Evolutionary conservation across 1,140 invertebrate species (phyloP).

Genomic region (Leptinotarsa defecta): DNA sequence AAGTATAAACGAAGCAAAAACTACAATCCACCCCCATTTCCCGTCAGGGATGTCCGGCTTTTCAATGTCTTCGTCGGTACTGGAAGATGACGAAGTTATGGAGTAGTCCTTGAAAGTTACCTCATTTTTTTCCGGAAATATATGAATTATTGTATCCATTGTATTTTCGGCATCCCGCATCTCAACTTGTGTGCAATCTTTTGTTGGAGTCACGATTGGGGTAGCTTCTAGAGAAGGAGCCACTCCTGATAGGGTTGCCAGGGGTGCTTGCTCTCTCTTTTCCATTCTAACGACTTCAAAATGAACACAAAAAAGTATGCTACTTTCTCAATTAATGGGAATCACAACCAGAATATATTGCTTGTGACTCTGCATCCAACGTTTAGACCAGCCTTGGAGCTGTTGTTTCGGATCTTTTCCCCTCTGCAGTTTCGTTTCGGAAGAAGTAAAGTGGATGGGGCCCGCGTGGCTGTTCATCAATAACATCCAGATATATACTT

Average conservation of each 20-base stretch:
- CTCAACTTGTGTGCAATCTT: background rate
- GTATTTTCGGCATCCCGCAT: conserved; percentile 31
- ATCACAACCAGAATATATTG: conserved; percentile 30
- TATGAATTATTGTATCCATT: conserved; percentile 12
- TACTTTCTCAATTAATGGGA: conserved; percentile 37
- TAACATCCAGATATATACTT: conserved; percentile 32
- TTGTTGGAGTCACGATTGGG: conserved; percentile 20
- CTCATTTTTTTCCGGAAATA: conserved; percentile 28
- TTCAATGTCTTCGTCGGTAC: conserved; percentile 14
- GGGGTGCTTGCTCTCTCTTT: background rate
- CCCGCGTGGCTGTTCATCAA: conserved; percentile 46
- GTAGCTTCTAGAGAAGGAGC: conserved; percentile 38
- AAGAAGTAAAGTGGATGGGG: conserved; percentile 27
- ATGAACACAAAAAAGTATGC: background rate
- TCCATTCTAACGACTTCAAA: conserved; percentile 23
- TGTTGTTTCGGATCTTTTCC: conserved; percentile 47
- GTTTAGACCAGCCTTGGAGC: conserved; percentile 47
- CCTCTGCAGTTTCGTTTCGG: conserved; percentile 36
- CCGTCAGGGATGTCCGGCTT: conserved; percentile 70
- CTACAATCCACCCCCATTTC: conserved; percentile 88
- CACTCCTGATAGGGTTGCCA: conserved; percentile 26
- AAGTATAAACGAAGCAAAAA: conserved; percentile 80
- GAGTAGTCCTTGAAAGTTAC: conserved; percentile 33
- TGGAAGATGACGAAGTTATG: conserved; percentile 24
- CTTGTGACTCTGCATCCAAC: conserved; percentile 41